Conservation (phyloP, 2,113 vertebrate genomes). For the Typhlomys cinereus region DNA sequence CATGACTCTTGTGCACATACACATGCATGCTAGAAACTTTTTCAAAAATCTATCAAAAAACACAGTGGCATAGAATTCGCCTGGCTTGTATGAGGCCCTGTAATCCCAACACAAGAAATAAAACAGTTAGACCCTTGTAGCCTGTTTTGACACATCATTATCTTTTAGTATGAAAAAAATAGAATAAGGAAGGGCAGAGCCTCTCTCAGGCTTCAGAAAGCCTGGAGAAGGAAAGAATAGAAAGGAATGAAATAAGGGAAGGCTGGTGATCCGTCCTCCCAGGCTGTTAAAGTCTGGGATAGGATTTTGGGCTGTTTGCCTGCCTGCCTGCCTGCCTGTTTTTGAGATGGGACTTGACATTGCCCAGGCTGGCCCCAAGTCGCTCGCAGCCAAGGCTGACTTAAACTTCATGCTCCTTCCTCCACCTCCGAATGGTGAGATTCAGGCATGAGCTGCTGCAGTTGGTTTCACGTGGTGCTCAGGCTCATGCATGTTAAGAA, state of each 20-base stretch:
- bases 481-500: not conserved
- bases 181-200: not conserved
- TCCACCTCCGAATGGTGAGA: not conserved
- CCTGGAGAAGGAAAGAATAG: not conserved
- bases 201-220: not conserved
- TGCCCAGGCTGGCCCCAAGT: not conserved
- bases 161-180: not conserved
- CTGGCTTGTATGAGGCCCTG: not conserved
- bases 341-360: not conserved
- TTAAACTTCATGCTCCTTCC: not conserved
- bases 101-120: not conserved
- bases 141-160: not conserved
- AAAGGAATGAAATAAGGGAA: not conserved
- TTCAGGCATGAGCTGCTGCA: not conserved
- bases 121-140: not conserved
- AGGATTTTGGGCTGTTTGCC: not conserved
- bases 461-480: not conserved
- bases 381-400: not conserved
- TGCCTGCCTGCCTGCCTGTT: not conserved
- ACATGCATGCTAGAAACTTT: too few relatives aligned
- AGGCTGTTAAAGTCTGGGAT: not conserved
- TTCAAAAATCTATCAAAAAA: not conserved
- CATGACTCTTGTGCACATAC: too few relatives aligned
- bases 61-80: too few relatives aligned
- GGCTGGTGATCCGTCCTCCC: too few relatives aligned